These are phyloP conservation scores for Spizaetus ornatus DNA, from an alignment of 2,113 vertebrate species.

Conservation along the genomic window DNA sequence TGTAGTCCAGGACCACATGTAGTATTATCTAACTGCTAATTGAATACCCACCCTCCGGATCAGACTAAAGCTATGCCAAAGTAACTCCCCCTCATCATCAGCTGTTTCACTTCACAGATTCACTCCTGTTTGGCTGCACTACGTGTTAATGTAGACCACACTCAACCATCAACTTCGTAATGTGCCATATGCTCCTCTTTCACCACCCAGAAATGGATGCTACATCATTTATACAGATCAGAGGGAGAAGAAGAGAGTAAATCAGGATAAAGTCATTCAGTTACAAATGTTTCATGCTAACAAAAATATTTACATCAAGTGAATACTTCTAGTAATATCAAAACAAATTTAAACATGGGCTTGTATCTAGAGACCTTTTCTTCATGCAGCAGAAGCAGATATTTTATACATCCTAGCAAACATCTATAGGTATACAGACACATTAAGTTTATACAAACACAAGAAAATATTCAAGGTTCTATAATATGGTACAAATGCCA, in stretches of 20 bases:
- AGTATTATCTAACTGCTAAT: background rate
- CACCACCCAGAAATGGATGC: background rate
- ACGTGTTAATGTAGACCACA: background rate
- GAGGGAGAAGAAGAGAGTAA: background rate
- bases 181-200: background rate
- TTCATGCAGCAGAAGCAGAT: background rate
- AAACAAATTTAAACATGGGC: background rate
- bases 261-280: background rate
- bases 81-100: background rate
- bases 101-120: background rate
- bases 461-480: conserved; percentile 20
- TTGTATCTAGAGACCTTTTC: background rate
- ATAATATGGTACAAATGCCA: conserved; percentile 14
- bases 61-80: background rate
- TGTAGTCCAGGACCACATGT: background rate
- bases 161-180: background rate
- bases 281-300: background rate
- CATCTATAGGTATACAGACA: background rate
- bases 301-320: background rate
- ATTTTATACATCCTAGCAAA: background rate
- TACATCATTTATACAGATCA: background rate
- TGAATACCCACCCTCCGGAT: background rate
- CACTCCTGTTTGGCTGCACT: background rate
- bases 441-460: background rate
- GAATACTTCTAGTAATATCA: background rate